Conservation (phyloP, 2,113 vertebrate species). For the Scytalopus superciliaris region DNA sequence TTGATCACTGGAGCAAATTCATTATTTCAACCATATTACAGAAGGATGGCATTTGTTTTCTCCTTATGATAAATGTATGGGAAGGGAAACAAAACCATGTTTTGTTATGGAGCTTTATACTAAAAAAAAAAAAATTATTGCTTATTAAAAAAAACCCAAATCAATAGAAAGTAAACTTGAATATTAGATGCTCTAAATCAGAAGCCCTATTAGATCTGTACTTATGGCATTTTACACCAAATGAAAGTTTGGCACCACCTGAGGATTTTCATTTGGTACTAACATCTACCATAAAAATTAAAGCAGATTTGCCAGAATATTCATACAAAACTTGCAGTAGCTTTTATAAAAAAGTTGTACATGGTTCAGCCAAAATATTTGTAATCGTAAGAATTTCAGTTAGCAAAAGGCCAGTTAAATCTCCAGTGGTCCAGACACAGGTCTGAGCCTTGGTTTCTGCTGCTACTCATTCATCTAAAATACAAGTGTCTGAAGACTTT, state of each 20-base stretch:
- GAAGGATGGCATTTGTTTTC: background rate
- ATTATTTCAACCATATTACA: background rate
- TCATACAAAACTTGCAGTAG: background rate
- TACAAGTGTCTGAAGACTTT: background rate
- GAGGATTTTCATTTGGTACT: background rate
- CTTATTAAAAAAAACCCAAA: background rate
- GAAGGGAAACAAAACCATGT: background rate
- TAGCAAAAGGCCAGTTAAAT: background rate
- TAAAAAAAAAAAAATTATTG: background rate
- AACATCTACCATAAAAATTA: background rate
- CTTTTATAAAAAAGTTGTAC: background rate
- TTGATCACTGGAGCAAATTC: background rate
- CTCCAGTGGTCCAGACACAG: background rate
- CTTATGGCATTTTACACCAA: background rate
- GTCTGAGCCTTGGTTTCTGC: background rate
- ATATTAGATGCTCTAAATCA: background rate
- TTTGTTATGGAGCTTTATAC: background rate
- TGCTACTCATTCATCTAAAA: background rate
- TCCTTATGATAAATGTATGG: background rate
- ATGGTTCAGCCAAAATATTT: background rate
- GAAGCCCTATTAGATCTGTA: background rate
- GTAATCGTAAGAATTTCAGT: background rate
- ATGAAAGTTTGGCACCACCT: background rate
- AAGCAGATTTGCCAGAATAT: background rate
- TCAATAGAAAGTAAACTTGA: background rate